Percentiles rank a stretch among this genome's conserved stretches.
These are phyloP conservation scores for Pentamera pediparva DNA, from an alignment of 53 echinoderm and acorn worm species.

Conservation along the genomic window DNA sequence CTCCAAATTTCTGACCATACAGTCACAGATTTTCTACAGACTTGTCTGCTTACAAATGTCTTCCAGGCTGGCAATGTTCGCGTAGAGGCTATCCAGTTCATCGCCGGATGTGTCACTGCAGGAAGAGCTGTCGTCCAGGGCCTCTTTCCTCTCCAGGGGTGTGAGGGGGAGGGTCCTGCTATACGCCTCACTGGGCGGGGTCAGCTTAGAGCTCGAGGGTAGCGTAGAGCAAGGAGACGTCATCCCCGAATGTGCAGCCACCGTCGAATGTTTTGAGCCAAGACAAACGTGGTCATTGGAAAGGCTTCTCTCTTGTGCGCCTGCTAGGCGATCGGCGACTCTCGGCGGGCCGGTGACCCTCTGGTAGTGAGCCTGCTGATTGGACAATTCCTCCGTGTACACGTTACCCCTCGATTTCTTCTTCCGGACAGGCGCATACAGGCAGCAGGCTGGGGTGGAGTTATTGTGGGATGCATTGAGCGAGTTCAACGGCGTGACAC, in stretches of 20 bases:
- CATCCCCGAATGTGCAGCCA: background rate
- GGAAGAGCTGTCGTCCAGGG: background rate
- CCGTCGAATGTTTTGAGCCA: no score
- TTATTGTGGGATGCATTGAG: slow-evolving; percentile 1
- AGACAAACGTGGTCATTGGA: background rate
- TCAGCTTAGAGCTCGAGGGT: slow-evolving; percentile 19
- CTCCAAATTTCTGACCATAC: slow-evolving; percentile 2
- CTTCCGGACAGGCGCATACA: slow-evolving; percentile 8
- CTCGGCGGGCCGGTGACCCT: slow-evolving; percentile 25
- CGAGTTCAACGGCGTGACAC: background rate
- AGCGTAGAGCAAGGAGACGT: slow-evolving; percentile 18
- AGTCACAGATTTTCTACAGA: no score
- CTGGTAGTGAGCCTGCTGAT: slow-evolving; percentile 11
- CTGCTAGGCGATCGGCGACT: background rate
- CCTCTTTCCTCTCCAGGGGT: slow-evolving; percentile 9
- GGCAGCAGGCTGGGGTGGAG: slow-evolving; percentile 5
- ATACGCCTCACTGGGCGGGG: background rate
- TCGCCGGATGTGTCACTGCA: slow-evolving; percentile 14
- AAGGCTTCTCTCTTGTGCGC: background rate
- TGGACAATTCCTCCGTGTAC: slow-evolving; percentile 1
- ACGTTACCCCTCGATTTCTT: slow-evolving; percentile 24
- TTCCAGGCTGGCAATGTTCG: slow-evolving; percentile 23
- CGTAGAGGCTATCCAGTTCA: slow-evolving; percentile 21
- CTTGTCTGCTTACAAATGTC: slow-evolving; percentile 16
- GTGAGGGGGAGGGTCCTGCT: slow-evolving; percentile 26